Base-by-base conservation (phyloP, 2,113 vertebrate species). In the Pachyramphus minor region DNA sequence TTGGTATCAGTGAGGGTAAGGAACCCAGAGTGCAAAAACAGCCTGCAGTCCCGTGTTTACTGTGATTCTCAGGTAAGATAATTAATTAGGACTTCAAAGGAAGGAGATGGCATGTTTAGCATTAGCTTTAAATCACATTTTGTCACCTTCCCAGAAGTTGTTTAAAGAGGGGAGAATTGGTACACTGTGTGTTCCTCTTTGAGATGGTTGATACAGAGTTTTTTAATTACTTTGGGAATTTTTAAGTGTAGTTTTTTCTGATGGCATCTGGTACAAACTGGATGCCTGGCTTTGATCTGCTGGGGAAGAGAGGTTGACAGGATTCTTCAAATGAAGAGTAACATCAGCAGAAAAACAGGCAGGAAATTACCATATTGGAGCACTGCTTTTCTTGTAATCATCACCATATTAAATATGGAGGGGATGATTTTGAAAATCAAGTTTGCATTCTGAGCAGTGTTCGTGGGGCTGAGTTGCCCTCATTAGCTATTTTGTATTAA, bases 291-390 rank as follows among this genome's bases (percentile, higher is more conserved):
- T 94, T 96, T 97, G 93, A 96, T 95, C 94, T 95, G 75, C 33
- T 7, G 6, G 33, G 37, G 86, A 90, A 87, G 53, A 87, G 58
- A 96, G 81, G 78, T 58, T 96, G 95, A 94, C 91, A 91, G 82
- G 69, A 87, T 84, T 87, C 93, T 95, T 96, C 96, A 95, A 92
- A 97, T 92, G 84, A 84, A 88, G 74, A 95, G 89, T 84, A 95
- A 82, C 88, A 92, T 95, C 95, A 96, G 92, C 92, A 94, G 89
- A 91, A 97, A 96, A 95, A 73, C 79, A 97, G 88, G 86, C 84
- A 37, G 56, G 35, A 72, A 88, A 95, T 96, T 93, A 96, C 84
- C 96, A 92, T 95, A 96, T 35, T 67, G 89, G 89, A 95, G 79
- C 79, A 82, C 42, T 45, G 52, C 44, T 94, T 93, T 90, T 39